Evolutionary conservation across 2,113 vertebrate genomes (phyloP), one percentile per base, ranked within the genome.

Genomic region (Alosa alosa): DNA sequence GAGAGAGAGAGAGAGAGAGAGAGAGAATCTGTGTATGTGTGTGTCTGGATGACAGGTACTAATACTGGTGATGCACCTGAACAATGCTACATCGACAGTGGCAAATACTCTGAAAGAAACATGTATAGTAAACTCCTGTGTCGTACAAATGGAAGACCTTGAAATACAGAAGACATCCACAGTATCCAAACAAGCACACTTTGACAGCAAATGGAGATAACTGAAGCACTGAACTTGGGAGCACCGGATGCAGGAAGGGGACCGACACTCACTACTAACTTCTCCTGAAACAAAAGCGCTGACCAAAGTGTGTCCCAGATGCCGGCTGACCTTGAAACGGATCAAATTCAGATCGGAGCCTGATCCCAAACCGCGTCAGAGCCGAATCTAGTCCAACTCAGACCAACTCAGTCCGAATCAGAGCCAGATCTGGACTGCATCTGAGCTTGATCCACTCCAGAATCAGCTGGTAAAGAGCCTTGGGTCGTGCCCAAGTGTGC

Each of bases 251-350:
- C n/a, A 87, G 88, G 75, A 85, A 78, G 82, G 85, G 88, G 86
- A 88, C 86, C n/a, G 68, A 89, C 90, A 89, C 90, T 89, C 89
- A 88, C 90, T 90, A 90, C 86, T 82, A 87, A 91, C 86, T 91
- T 91, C 89, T 88, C 90, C 90, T 86, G 78, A 88, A 50, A 89
- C 84, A 83, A 39, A 20, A 78, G 60, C 46, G 50, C 60, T 44
- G 31, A 31, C 25, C 85, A 39, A 5, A 52, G 3, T 31, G n/a
- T 72, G 64, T 36, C n/a, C 31, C 72, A 78, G 31, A 36, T 13
- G 72, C 72, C 72, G 3, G 72, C 31, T 36, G 15, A 78, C 72
- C 31, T 36, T 15, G 13, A 78, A 36, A 78, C 36, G 36, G 72
- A 78, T 36, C 72, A 15, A 78, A 78, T 78, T 39, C 31, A 78